Evolutionary conservation across 2,113 vertebrate genomes (phyloP), one percentile per base, ranked within the genome.

Genomic region (Isichthys henryi): DNA sequence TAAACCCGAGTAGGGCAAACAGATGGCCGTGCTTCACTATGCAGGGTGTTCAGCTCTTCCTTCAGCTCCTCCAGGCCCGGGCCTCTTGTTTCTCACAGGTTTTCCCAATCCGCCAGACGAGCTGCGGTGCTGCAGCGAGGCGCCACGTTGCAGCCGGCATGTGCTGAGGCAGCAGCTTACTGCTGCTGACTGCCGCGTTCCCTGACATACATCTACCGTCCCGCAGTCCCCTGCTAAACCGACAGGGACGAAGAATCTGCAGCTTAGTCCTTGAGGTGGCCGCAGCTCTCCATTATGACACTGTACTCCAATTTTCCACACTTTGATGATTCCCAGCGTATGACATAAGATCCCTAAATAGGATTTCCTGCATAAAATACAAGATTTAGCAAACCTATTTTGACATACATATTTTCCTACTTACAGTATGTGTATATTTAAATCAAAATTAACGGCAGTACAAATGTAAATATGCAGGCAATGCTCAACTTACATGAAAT

Each of bases 81-180:
- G 93, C 93, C 91, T 91, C 91, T 91, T 93, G 91, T 88, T 90
- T 93, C 94, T 94, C 92, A 92, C 93, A 92, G 90, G 93, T 95
- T 95, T 94, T 94, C 93, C 95, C 93, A 94, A 94, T 94, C 90
- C 94, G 94, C 94, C 91, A 94, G 94, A 93, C 94, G 94, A 94
- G 94, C 93, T 93, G 93, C 91, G 93, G 21, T 50, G 92, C 93
- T 90, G 93, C 91, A 94, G 93, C 91, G 91, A 23, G 91, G 93
- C 86, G 91, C 91, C 90, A 90, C 89, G 89, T 74, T 10, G 92
- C 92, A 91, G 91, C 92, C 80, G 13, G 2, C 43, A 91, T 92
- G 92, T 94, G 95, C 95, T 96, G 95, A 95, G 94, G 80, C 94
- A 94, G 95, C 95, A 94, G 92, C 90, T 95, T 93, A 94, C 93